phyloP scores from a whole-genome alignment of 2,888 invertebrate genomes.

The Latheticus oryzae region DNA sequence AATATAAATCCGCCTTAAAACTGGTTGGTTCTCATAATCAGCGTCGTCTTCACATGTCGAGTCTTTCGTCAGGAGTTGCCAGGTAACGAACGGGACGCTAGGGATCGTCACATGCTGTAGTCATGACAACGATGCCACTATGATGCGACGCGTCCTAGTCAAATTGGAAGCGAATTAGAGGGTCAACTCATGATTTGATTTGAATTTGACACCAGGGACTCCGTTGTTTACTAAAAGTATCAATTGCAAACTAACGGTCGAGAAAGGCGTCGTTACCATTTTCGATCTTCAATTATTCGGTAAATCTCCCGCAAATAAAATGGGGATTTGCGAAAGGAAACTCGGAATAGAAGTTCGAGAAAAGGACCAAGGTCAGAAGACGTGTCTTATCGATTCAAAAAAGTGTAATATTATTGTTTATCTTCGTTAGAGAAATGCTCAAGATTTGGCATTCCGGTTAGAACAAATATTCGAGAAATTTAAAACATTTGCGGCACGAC shows the following conservation, averaged over 20 bases:
- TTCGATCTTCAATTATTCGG: slow-evolving; percentile 23
- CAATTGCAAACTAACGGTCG: slow-evolving; percentile 46
- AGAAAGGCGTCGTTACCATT: too few relatives aligned
- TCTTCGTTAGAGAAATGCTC: too few relatives aligned
- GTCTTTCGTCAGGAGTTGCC: slow-evolving; percentile 38
- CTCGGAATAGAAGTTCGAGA: background rate
- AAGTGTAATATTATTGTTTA: too few relatives aligned
- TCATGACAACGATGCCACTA: slow-evolving; percentile 37
- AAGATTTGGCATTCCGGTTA: too few relatives aligned
- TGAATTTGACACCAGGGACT: slow-evolving; percentile 48
- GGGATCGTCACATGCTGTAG: slow-evolving; percentile 35
- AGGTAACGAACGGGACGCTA: slow-evolving; percentile 39
- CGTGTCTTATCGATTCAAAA: too few relatives aligned
- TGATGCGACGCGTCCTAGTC: slow-evolving; percentile 28
- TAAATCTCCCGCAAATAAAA: slow-evolving; percentile 16
- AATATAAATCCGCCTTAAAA: too few relatives aligned
- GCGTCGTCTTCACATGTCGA: slow-evolving; percentile 26
- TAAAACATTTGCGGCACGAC: slow-evolving; percentile 19
- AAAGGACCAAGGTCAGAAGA: background rate
- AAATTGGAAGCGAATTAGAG: slow-evolving; percentile 28
- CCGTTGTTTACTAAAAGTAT: slow-evolving; percentile 44
- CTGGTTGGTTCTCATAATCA: slow-evolving; percentile 12
- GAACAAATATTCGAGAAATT: slow-evolving; percentile 10
- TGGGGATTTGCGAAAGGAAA: slow-evolving; percentile 1
- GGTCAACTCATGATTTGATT: slow-evolving; percentile 47